Conservation (phyloP, 1,140 invertebrate species). For the Venustaconcha ellipsiformis region DNA sequence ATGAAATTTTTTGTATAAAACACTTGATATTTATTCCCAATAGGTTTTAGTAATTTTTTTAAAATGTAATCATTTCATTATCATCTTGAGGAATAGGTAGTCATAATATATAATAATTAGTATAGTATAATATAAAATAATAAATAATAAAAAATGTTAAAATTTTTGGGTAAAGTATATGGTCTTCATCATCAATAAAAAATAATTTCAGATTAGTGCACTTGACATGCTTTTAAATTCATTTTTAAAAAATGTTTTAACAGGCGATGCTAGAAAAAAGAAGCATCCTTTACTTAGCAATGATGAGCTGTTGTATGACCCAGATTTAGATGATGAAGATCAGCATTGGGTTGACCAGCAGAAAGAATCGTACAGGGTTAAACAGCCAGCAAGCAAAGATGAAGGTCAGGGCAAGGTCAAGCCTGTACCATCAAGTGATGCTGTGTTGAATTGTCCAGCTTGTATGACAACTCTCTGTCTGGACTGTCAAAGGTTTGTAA, state of each 20-base stretch:
- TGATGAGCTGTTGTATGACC: conserved; percentile 75
- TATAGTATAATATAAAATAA: no score
- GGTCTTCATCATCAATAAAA: no score
- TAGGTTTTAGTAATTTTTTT: no score
- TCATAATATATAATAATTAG: no score
- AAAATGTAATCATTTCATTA: no score
- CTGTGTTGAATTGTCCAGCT: conserved; percentile 76
- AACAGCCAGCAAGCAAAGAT: conserved; percentile 1
- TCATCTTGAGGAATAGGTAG: no score
- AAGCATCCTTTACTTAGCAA: conserved; percentile 54
- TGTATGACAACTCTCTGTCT: conserved; percentile 75
- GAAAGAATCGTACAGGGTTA: conserved; percentile 56
- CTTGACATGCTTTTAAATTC: neutral
- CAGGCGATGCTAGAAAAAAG: conserved; percentile 33
- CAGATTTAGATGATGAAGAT: conserved; percentile 74
- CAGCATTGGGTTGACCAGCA: conserved; percentile 73
- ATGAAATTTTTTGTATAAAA: no score
- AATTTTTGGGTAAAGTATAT: no score
- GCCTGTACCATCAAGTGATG: conserved; percentile 69
- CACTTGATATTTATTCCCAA: no score
- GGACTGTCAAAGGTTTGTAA: conserved; percentile 74
- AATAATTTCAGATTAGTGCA: no score
- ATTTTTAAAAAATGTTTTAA: conserved; percentile 1
- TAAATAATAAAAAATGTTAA: no score
- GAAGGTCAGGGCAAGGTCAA: conserved; percentile 19